phyloP scores from a whole-genome alignment of 2,797 vertebrate species.

The Hyperoplus immaculatus region DNA sequence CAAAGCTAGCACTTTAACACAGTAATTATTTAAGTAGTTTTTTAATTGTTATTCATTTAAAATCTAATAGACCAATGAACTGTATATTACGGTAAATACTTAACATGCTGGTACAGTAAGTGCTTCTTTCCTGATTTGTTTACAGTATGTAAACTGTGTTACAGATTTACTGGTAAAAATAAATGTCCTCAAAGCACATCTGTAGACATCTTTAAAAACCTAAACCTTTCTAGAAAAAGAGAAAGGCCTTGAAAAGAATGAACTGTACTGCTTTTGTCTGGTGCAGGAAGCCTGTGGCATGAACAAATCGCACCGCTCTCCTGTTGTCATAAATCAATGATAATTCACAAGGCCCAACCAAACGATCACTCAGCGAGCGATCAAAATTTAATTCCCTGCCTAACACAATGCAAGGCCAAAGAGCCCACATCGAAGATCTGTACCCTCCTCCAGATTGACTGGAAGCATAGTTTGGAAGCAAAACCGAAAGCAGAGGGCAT shows the following conservation, averaged over 20 bases:
- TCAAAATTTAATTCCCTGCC: conserved; percentile 74
- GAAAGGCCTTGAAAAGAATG: conserved; percentile 39
- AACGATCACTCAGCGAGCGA: conserved; percentile 67
- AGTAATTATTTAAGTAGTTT: too few species aligned
- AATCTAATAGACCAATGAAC: conserved; percentile 2
- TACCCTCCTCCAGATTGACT: conserved; percentile 9
- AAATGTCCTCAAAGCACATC: conserved; percentile 16
- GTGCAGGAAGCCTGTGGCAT: conserved; percentile 25
- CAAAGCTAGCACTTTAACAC: neutral
- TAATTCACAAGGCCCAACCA: conserved; percentile 65
- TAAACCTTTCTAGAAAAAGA: conserved; percentile 3
- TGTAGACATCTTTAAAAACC: neutral
- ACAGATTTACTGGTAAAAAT: conserved; percentile 11
- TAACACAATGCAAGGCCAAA: conserved; percentile 66
- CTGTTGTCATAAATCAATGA: conserved; percentile 69
- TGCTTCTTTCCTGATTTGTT: conserved; percentile 20
- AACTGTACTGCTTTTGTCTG: conserved; percentile 37
- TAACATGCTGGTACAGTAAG: conserved; percentile 4
- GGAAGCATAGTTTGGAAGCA: too few species aligned
- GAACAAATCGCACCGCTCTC: conserved; percentile 41
- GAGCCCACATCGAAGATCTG: conserved; percentile 35
- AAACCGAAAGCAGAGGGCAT: conserved; percentile 35
- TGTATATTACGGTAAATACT: conserved; percentile 1
- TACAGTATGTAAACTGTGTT: conserved; percentile 9
- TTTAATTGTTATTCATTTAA: neutral